Evolutionary conservation across 1,140 invertebrate genomes (phyloP).

Genomic region (Leptoteleia sp.): DNA sequence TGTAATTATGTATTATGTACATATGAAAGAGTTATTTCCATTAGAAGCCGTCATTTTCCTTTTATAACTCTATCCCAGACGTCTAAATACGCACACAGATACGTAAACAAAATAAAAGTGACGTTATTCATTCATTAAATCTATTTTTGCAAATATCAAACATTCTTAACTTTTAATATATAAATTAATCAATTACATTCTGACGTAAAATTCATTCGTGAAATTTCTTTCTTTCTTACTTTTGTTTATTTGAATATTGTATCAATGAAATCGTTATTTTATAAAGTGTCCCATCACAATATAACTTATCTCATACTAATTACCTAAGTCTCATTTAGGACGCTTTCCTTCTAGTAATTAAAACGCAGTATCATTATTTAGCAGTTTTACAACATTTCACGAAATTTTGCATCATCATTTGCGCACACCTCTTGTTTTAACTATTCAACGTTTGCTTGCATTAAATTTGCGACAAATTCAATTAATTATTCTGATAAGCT

Average conservation of each 20-base stretch:
- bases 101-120: slow-evolving; percentile 8
- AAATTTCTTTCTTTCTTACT: too few species aligned
- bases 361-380: slow-evolving; percentile 1
- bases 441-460: slow-evolving; percentile 21
- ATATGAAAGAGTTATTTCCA: not conserved
- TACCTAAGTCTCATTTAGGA: not conserved
- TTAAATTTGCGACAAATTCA: slow-evolving; percentile 31
- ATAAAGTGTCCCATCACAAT: not conserved
- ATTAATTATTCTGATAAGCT: slow-evolving; percentile 16
- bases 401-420: slow-evolving; percentile 19
- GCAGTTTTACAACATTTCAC: slow-evolving; percentile 11
- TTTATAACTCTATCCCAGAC: slow-evolving; percentile 4
- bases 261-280: too few species aligned
- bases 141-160: slow-evolving; percentile 11
- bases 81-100: slow-evolving; percentile 1
- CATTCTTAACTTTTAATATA: too few species aligned
- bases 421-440: slow-evolving; percentile 12
- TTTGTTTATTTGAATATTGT: too few species aligned
- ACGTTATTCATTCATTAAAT: slow-evolving; percentile 11
- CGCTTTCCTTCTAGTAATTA: slow-evolving; percentile 10
- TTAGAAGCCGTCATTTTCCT: slow-evolving; percentile 3
- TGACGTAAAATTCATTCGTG: too few species aligned
- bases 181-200: too few species aligned
- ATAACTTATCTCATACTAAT: not conserved
- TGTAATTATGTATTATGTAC: slow-evolving; percentile 23